Base-by-base conservation (phyloP, 2,113 vertebrate species). In the Benitochromis conjunctus region DNA sequence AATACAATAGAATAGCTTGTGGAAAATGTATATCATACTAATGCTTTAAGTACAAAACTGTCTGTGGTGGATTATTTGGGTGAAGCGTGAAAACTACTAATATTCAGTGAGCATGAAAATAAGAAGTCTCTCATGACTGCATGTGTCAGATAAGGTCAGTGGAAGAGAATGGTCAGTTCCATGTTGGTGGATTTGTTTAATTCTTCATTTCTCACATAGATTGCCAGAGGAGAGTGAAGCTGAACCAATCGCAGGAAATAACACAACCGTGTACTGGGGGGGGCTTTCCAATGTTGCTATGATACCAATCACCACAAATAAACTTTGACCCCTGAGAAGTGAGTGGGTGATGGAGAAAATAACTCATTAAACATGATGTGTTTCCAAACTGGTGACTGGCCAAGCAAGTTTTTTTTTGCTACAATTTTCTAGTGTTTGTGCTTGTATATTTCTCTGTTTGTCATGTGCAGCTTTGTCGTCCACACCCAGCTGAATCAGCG, bases 221-320 rank as follows among this genome's bases (percentile, higher is more conserved):
- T 85, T 81, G 18, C 62, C 85, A 88, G 46, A 79, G 43, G 55
- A 64, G 5, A 85, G 64, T 11, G 46, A 87, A 85, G 80, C 71
- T 14, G 29, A 54, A 54, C 7, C 31, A 9, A 18, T 71, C 2
- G 16, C 78, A 89, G 90, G 91, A 94, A 92, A 31, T 48, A 53
- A 31, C 58, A 57, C 46, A 29, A 13, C 56, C 19, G 53, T 56
- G 14, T 38, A 34, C 6, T 4, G 89, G 18, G 90, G 86, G 91
- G 88, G 87, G 2, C 60, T 94, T 94, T 92, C 91, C 94, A 91
- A 4, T 54, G 92, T 94, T 91, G 87, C 89, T 51, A 88, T 66
- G 91, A 86, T 53, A 87, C 46, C 43, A 64, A 87, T 79, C 88
- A 88, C 71, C 86, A 92, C 86, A 91, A 89, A 90, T 80, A 87